A percentile compares a stretch with the other conserved stretches of the same genome.
Conservation (phyloP, 2,888 invertebrate species). For the Scrobipalpa costella region DNA sequence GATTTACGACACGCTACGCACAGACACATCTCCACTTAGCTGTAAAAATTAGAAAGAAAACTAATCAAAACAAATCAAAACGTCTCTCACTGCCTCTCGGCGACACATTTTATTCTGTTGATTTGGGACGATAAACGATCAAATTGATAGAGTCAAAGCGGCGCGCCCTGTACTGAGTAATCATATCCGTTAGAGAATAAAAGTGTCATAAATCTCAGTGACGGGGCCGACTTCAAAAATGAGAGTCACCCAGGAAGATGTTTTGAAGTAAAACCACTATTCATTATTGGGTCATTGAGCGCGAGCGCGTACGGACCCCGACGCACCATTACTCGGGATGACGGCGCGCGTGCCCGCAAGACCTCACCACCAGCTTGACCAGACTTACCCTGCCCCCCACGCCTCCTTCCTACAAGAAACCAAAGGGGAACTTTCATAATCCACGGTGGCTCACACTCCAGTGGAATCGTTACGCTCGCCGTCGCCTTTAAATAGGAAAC, state of each 20-base stretch:
- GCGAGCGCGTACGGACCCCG: constrained; percentile 56
- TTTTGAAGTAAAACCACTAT: constrained; percentile 66
- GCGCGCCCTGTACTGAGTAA: constrained; percentile 21
- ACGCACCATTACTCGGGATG: constrained; percentile 75
- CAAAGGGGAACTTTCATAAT: constrained; percentile 44
- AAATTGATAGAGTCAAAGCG: constrained; percentile 18
- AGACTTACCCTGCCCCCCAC: constrained; percentile 46
- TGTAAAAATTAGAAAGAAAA: constrained; percentile 42
- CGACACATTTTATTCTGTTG: constrained; percentile 6
- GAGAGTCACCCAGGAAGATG: constrained; percentile 66
- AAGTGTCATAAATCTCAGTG: constrained; percentile 39
- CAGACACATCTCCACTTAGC: constrained; percentile 53
- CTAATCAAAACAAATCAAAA: constrained; percentile 42
- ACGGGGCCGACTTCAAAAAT: constrained; percentile 47
- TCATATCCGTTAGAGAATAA: constrained; percentile 27
- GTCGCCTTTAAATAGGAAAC: constrained; percentile 81
- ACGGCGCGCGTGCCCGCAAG: constrained; percentile 73
- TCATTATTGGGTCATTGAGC: constrained; percentile 74
- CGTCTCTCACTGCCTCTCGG: constrained; percentile 29
- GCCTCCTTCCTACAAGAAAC: constrained; percentile 34
- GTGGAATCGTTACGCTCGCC: constrained; percentile 69
- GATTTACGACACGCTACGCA: constrained; percentile 68
- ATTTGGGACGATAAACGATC: constrained; percentile 18
- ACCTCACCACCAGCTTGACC: constrained; percentile 44
- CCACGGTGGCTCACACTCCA: constrained; percentile 57